Base-by-base conservation (phyloP, 2,113 vertebrate genomes). In the Lota lota region DNA sequence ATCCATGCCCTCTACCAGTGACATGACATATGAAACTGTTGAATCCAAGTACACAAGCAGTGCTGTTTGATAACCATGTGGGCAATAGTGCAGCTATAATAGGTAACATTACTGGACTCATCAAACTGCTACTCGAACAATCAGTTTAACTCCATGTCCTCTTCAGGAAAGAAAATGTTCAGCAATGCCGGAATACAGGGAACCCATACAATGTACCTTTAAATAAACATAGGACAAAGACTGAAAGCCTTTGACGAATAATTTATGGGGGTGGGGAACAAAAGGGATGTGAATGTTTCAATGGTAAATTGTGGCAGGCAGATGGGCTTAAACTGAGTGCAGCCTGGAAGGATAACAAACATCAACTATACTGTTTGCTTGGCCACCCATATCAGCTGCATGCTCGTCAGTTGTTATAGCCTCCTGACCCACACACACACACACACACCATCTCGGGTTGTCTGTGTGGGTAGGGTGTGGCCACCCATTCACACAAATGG, bases 381-480 rank as follows among this genome's bases (percentile, higher is more conserved):
- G 71, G 63, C 66, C 67, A 63, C 63, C 67, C 60, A 66, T 63
- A 64, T 76, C 53, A 83, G 70, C 70, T 67, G 74, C 64, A 65
- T 74, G 75, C 79, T 78, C 63, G 61, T 82, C 72, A 77, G 24
- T 22, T 61, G 64, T 69, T 72, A 69, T 74, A 64, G 73, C 36
- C 63, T 63, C 22, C 21, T 6, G 28, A 33, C 61, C 61, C 61
- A 14, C 22, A 5, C 40, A 10, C 12, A 12, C 40, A 5, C 40
- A 2, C 12, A 5, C 1, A 10, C 12, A 10, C 18, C 51, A 58
- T 22, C 66, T 74, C 15, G 16, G 57, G n/a, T 8, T 58, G 57
- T 58, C n/a, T 21, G 79, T 77, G 84, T 78, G 80, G 69, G 61
- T 75, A 85, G 61, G 85, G 85, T 78, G 82, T 71, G 85, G 78